Evolutionary conservation across 2,888 invertebrate genomes (phyloP).

Genomic region (Dioctria rufipes): DNA sequence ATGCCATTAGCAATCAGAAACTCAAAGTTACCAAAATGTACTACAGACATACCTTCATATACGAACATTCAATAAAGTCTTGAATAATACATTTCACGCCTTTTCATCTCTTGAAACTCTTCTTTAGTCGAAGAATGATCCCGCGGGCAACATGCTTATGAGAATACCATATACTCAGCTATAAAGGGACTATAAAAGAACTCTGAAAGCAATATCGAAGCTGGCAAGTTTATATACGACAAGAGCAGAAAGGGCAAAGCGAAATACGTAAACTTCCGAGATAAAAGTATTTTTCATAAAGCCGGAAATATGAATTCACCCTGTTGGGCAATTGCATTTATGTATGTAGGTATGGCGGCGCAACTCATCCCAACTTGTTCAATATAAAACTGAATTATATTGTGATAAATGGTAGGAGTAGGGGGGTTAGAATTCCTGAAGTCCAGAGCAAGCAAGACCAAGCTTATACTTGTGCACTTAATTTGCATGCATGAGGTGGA

Average conservation of each 20-base stretch:
- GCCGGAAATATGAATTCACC: conserved; percentile 2
- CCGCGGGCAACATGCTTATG: not conserved
- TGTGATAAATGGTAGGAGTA: not conserved
- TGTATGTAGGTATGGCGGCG: not conserved
- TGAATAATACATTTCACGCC: not conserved
- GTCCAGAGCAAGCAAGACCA: too few species aligned
- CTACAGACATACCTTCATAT: too few species aligned
- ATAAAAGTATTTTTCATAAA: conserved; percentile 5
- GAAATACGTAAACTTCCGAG: not conserved
- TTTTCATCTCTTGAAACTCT: not conserved
- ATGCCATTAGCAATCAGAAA: too few species aligned
- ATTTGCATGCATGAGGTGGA: conserved; percentile 13
- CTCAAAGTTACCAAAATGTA: too few species aligned
- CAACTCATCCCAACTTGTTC: not conserved
- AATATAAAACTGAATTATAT: not conserved
- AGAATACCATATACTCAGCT: not conserved
- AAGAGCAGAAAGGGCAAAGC: not conserved
- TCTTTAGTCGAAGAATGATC: not conserved
- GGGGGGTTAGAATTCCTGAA: not conserved
- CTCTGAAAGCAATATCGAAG: not conserved
- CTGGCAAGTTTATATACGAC: not conserved
- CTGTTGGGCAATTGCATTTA: not conserved
- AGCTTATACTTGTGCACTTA: not conserved
- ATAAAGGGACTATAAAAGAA: not conserved
- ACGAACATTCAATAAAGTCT: too few species aligned